These are phyloP conservation scores for Andrena fulva DNA, from an alignment of 2,888 invertebrate genomes.

Conservation along the genomic window DNA sequence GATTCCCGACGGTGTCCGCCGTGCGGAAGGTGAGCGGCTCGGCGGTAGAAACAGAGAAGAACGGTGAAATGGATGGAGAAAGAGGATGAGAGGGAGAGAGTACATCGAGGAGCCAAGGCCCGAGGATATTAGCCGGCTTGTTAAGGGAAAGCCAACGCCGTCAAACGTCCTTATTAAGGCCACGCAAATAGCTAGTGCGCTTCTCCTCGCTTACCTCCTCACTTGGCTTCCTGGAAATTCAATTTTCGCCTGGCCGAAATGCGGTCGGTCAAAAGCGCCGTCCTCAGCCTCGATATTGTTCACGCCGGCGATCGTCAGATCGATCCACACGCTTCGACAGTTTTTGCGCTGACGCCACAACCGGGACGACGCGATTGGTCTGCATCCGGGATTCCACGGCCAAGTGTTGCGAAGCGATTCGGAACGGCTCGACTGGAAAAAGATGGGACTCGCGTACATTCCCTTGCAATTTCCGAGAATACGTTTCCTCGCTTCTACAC, in stretches of 20 bases:
- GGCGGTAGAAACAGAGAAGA: constrained; percentile 14
- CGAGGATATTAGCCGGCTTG: constrained; percentile 81
- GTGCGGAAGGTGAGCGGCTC: constrained; percentile 54
- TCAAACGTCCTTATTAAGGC: constrained; percentile 82
- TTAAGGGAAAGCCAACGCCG: constrained; percentile 79
- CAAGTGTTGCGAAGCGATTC: neutral
- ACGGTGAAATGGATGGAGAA: neutral
- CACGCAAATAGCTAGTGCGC: constrained; percentile 76
- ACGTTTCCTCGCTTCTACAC: too few relatives aligned
- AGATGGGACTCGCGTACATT: neutral
- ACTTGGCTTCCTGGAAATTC: constrained; percentile 72
- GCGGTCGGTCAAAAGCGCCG: constrained; percentile 76
- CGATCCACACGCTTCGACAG: constrained; percentile 45
- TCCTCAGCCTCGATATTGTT: constrained; percentile 69
- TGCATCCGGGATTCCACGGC: neutral
- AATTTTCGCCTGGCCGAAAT: constrained; percentile 77
- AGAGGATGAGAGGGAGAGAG: constrained; percentile 31
- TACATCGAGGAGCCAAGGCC: constrained; percentile 66
- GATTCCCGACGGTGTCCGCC: constrained; percentile 71
- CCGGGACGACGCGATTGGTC: neutral
- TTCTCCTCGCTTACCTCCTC: constrained; percentile 69
- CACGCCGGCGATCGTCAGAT: constrained; percentile 41
- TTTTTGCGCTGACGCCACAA: constrained; percentile 30
- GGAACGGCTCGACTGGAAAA: neutral
- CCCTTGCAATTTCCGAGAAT: too few relatives aligned